Percentiles rank a stretch among this genome's conserved stretches.
Evolutionary conservation across 2,797 vertebrate species (phyloP).

Genomic region (Protosalanx chinensis): DNA sequence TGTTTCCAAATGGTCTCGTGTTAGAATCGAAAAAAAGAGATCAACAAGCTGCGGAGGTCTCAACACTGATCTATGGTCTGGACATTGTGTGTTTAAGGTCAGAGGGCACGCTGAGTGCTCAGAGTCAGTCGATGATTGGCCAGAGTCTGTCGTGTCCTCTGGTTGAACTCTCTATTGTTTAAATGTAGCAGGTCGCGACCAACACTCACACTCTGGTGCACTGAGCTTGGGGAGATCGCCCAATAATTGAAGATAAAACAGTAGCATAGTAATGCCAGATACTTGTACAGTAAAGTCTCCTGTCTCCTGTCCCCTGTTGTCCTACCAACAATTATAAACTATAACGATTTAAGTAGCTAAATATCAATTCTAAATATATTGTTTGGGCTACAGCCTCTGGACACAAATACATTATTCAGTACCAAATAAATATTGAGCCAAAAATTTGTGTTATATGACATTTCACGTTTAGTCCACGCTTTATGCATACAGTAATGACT

Average conservation of each 20-base stretch:
- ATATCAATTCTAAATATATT: no score
- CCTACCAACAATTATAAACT: no score
- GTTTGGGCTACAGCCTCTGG: background rate
- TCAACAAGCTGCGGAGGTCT: slow-evolving; percentile 56
- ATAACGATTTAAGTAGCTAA: no score
- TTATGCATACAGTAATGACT: background rate
- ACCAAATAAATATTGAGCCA: background rate
- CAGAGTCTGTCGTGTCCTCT: slow-evolving; percentile 88
- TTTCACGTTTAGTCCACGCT: background rate
- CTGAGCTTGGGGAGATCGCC: slow-evolving; percentile 38
- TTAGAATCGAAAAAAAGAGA: slow-evolving; percentile 48
- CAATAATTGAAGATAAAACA: slow-evolving; percentile 48
- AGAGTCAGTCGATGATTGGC: slow-evolving; percentile 87
- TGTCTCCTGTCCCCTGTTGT: no score
- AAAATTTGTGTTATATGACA: background rate
- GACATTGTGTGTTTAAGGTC: slow-evolving; percentile 76
- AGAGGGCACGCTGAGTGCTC: slow-evolving; percentile 73
- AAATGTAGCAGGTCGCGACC: slow-evolving; percentile 73
- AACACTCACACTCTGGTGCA: slow-evolving; percentile 64
- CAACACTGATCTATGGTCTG: slow-evolving; percentile 69
- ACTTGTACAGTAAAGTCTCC: background rate
- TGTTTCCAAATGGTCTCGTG: slow-evolving; percentile 59
- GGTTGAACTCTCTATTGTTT: slow-evolving; percentile 86
- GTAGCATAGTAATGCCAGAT: slow-evolving; percentile 37
- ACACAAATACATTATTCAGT: no score